Base-by-base conservation (phyloP, 2,888 invertebrate species). In the Notodonta ziczac region DNA sequence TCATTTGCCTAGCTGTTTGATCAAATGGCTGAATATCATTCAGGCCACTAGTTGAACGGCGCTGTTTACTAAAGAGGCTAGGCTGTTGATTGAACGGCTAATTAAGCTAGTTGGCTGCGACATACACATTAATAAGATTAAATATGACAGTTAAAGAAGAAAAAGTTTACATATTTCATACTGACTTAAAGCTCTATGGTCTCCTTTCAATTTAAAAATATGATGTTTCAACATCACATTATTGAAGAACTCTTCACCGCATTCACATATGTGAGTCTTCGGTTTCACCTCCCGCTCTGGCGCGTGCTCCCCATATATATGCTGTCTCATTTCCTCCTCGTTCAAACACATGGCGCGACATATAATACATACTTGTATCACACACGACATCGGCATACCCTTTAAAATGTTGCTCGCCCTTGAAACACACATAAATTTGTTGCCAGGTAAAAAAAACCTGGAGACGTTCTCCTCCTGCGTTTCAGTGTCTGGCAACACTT, bases 151-250 rank as follows among this genome's bases (percentile, higher is more conserved):
- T n/a, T n/a, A n/a, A n/a, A n/a, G n/a, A n/a, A n/a, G n/a, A n/a
- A n/a, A n/a, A n/a, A n/a, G n/a, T n/a, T n/a, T n/a, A n/a, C n/a
- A n/a, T n/a, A n/a, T n/a, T n/a, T n/a, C n/a, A 35, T 16, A 70
- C 77, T 70, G 35, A 80, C 80, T 70, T 13, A 55, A 48, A 39
- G 40, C 59, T 0, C 62, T 39, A 64, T 83, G 81, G 1, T 57
- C n/a, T 0, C 76, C 81, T 58, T 78, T 74, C 60, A 73, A 5
- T 39, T 80, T 86, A 55, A 86, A 83, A 0, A 85, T 58, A 62
- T 90, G 90, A 35, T 90, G 85, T 46, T 84, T 88, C 42, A 89
- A 67, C 4, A 91, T 50, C 0, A 91, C 78, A 9, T 69, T 80
- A 44, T 81, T 85, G 0, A 69, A 73, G 32, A 88, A 91, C 2